Evolutionary conservation across 2,888 invertebrate species (phyloP), one percentile per base, ranked within the genome.

Genomic region (Yponomeuta malinellus): DNA sequence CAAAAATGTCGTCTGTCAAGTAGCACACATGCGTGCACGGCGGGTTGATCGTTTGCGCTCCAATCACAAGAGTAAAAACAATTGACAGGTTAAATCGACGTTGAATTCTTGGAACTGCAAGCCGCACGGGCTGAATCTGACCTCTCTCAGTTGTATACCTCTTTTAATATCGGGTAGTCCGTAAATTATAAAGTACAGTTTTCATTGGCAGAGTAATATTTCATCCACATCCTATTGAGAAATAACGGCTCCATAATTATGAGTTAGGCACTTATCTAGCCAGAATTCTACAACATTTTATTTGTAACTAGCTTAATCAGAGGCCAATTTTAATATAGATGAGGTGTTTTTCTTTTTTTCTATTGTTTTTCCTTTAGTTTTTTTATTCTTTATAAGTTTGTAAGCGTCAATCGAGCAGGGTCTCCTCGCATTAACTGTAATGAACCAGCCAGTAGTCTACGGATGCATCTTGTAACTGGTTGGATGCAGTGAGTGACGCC

Each of bases 1-100:
- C 29, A 65, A 31, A 65, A 65, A 65, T 65, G 65, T 65, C 23
- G 65, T 65, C 65, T n/a, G 33, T 23, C 65, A 43, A 43, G 8
- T 43, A 2, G 33, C 65, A 65, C 29, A 65, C 65, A 43, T 43
- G 43, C 43, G 6, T 1, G 8, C 43, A 6, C 1, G 9, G 65
- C 23, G 8, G 52, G 52, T 15, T 15, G 15, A 1, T 59, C 52
- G 52, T 15, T 59, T 12, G 52, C 52, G 52, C 12, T 15, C 52
- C 52, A 59, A 15, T 15, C 52, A 59, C 52, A 15, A 4, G 15
- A 59, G 52, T 59, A 59, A 59, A 12, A 59, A 59, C 15, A 59
- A 8, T 52, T 52, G 52, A 52, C 33, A 52, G 12, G 52, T 52
- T 10, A 2, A 52, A 52, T 52, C 10, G 52, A 12, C 52, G 52